phyloP scores from a whole-genome alignment of 2,888 invertebrate genomes.

The Caenorhabditis sp. region DNA sequence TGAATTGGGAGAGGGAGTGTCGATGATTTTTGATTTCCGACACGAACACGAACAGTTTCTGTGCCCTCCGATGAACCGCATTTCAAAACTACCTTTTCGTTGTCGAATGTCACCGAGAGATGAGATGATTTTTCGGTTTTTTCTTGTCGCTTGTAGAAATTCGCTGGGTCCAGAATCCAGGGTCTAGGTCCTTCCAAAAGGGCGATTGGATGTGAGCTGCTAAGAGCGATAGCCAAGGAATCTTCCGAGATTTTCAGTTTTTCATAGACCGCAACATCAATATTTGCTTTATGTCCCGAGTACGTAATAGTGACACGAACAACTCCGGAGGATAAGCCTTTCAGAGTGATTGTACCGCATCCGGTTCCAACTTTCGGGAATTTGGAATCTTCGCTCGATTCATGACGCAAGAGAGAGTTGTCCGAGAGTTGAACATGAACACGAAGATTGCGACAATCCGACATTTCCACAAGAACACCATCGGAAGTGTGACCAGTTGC shows the following conservation, averaged over 20 bases:
- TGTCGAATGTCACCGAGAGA: slow-evolving; percentile 46
- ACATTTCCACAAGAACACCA: slow-evolving; percentile 68
- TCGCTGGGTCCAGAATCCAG: slow-evolving; percentile 75
- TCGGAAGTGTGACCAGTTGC: slow-evolving; percentile 63
- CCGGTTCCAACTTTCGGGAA: slow-evolving; percentile 73
- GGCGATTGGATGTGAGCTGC: slow-evolving; percentile 57
- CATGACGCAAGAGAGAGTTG: slow-evolving; percentile 60
- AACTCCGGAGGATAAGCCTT: slow-evolving; percentile 71
- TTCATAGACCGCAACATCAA: slow-evolving; percentile 74
- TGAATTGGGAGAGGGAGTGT: slow-evolving; percentile 74
- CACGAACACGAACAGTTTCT: slow-evolving; percentile 56
- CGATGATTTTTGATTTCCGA: slow-evolving; percentile 75
- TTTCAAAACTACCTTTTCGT: slow-evolving; percentile 47
- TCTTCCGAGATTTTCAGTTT: slow-evolving; percentile 64
- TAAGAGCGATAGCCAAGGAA: slow-evolving; percentile 70
- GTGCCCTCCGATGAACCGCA: slow-evolving; percentile 39
- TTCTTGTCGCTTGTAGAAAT: slow-evolving; percentile 65
- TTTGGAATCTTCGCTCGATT: slow-evolving; percentile 23
- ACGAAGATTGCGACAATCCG: slow-evolving; percentile 72
- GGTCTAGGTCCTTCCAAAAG: slow-evolving; percentile 78
- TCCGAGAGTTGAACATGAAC: slow-evolving; percentile 67
- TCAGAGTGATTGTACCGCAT: slow-evolving; percentile 74
- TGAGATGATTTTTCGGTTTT: background rate
- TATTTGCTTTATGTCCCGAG: slow-evolving; percentile 62
- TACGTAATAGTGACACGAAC: slow-evolving; percentile 62